Conservation (phyloP, 1,140 invertebrate species). For the Drosophila tsacasi region DNA sequence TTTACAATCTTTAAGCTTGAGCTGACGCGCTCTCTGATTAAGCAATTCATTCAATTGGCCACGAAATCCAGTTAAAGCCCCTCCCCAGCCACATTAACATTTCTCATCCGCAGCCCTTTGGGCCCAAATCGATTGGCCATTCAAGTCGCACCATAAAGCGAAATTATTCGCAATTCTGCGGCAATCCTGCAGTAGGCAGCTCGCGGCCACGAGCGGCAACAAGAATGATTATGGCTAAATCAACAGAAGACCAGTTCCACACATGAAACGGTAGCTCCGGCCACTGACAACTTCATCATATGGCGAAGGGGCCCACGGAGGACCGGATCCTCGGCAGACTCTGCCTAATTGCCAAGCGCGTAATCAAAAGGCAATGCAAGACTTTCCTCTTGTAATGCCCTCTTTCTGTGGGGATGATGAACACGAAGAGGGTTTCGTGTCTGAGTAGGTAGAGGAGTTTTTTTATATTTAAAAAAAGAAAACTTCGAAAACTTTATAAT, state of each 20-base stretch:
- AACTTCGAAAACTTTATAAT: background rate
- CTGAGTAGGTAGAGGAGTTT: background rate
- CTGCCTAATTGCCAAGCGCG: conserved; percentile 71
- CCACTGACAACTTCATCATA: conserved; percentile 81
- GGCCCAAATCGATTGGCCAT: conserved; percentile 44
- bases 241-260: conserved; percentile 55
- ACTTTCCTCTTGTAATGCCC: conserved; percentile 16
- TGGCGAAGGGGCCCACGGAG: conserved; percentile 33
- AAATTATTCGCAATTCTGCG: conserved; percentile 46
- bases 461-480: background rate
- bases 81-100: conserved; percentile 29
- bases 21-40: conserved; percentile 26
- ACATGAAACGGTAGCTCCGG: conserved; percentile 67
- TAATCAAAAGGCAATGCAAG: conserved; percentile 73
- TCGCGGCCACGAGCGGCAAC: conserved; percentile 31
- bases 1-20: conserved; percentile 23
- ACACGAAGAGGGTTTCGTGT: background rate
- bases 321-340: conserved; percentile 17
- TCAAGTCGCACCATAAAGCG: conserved; percentile 38
- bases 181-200: conserved; percentile 31
- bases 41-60: conserved; percentile 45
- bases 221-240: conserved; percentile 64
- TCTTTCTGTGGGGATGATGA: conserved; percentile 16
- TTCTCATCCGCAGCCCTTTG: conserved; percentile 41
- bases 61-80: conserved; percentile 19